Evolutionary conservation across 2,888 invertebrate genomes (phyloP).

Genomic region (Drosophila nr. perissopoda): DNA sequence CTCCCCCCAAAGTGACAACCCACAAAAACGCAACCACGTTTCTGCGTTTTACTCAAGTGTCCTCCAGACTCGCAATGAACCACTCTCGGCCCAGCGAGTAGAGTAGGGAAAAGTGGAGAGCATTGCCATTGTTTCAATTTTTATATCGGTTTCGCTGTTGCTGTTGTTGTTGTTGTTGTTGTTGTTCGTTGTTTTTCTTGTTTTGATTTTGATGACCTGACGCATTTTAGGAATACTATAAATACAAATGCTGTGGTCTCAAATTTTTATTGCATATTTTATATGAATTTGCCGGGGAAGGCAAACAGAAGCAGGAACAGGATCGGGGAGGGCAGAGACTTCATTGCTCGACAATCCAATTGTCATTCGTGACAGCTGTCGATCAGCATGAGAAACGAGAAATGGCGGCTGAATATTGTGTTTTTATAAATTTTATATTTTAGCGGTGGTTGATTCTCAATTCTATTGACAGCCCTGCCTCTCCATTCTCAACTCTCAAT

Average conservation of each 20-base stretch:
- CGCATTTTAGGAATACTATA: slow-evolving; percentile 53
- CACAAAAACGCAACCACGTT: slow-evolving; percentile 74
- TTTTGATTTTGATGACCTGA: slow-evolving; percentile 79
- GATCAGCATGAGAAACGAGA: slow-evolving; percentile 63
- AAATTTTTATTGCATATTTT: slow-evolving; percentile 77
- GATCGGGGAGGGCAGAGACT: slow-evolving; percentile 6
- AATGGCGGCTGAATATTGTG: slow-evolving; percentile 70
- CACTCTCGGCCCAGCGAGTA: slow-evolving; percentile 13
- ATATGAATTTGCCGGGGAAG: slow-evolving; percentile 35
- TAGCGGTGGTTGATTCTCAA: slow-evolving; percentile 65
- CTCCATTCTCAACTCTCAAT: slow-evolving; percentile 32
- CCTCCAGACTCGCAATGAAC: slow-evolving; percentile 39
- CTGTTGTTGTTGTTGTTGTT: slow-evolving; percentile 15
- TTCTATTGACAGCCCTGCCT: slow-evolving; percentile 51
- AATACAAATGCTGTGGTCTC: slow-evolving; percentile 65
- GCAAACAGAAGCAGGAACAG: slow-evolving; percentile 2
- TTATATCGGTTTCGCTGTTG: slow-evolving; percentile 56
- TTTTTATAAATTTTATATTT: slow-evolving; percentile 24
- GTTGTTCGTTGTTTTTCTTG: slow-evolving; percentile 26
- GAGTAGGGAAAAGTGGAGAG: slow-evolving; percentile 5
- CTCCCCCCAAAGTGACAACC: slow-evolving; percentile 15
- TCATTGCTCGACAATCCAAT: slow-evolving; percentile 66
- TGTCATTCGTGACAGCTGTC: slow-evolving; percentile 83
- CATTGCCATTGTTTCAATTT: slow-evolving; percentile 75
- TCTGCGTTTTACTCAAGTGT: slow-evolving; percentile 71